These are phyloP conservation scores for Calliopsis andreniformis DNA, from an alignment of 1,140 invertebrate genomes.

Conservation along the genomic window DNA sequence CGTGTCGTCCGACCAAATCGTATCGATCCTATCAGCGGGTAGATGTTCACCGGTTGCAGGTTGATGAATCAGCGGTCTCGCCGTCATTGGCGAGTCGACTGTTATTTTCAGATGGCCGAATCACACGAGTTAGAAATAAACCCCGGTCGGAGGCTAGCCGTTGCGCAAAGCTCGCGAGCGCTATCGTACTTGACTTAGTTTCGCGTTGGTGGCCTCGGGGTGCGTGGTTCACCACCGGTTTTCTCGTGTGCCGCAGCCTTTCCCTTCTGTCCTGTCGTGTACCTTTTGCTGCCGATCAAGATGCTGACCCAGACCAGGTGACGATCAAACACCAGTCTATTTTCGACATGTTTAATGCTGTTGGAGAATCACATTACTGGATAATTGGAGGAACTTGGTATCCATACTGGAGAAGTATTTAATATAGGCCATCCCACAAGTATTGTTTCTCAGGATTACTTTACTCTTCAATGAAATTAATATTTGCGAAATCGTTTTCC, in stretches of 20 bases:
- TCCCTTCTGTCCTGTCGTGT: conserved; percentile 5
- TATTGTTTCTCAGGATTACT: too few relatives aligned
- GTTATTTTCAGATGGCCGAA: conserved; percentile 75
- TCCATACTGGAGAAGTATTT: too few relatives aligned
- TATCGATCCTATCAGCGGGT: conserved; percentile 30
- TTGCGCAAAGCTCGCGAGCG: conserved; percentile 67
- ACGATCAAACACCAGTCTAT: conserved; percentile 12
- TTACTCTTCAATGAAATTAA: too few relatives aligned
- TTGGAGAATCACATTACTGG: too few relatives aligned
- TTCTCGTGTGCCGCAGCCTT: conserved; percentile 1
- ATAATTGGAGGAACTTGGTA: too few relatives aligned
- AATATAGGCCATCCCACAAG: too few relatives aligned
- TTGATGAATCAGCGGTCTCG: conserved; percentile 59
- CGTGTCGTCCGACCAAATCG: background rate
- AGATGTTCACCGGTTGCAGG: conserved; percentile 33
- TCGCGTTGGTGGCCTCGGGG: conserved; percentile 64
- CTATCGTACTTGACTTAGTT: conserved; percentile 74
- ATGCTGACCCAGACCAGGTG: conserved; percentile 68
- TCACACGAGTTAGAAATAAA: conserved; percentile 74
- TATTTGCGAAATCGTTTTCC: too few relatives aligned
- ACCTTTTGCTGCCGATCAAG: background rate
- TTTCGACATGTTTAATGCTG: too few relatives aligned
- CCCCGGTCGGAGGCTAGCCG: conserved; percentile 47
- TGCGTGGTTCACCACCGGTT: conserved; percentile 41
- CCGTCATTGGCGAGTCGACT: conserved; percentile 50